Conservation (phyloP, 35 echinoderm and acorn worm genomes). For the Apostichopus californicus region DNA sequence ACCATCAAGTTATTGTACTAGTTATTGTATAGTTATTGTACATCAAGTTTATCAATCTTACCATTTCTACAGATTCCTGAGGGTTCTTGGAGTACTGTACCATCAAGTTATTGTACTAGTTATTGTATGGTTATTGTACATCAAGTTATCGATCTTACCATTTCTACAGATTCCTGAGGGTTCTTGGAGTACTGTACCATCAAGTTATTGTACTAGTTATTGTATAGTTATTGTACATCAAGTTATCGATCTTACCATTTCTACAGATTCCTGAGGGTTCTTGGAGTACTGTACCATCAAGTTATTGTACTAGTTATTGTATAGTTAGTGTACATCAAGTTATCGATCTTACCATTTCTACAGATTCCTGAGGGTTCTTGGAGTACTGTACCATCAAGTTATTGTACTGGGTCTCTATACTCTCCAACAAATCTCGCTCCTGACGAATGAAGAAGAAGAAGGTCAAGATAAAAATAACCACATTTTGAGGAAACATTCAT, state of each 20-base stretch:
- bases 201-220: slow-evolving; percentile 75
- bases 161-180: slow-evolving; percentile 55
- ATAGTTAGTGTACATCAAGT: no score
- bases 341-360: slow-evolving; percentile 64
- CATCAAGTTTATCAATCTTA: no score
- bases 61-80: no score
- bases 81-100: no score
- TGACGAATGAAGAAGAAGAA: slow-evolving; percentile 23
- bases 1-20: no score
- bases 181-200: slow-evolving; percentile 75
- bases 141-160: no score
- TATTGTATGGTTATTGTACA: no score
- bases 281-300: slow-evolving; percentile 75
- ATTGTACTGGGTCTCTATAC: slow-evolving; percentile 90
- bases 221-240: no score
- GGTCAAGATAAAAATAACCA: no score
- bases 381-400: slow-evolving; percentile 75
- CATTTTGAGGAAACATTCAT: no score
- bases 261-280: slow-evolving; percentile 56
- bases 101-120: no score
- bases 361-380: slow-evolving; percentile 55
- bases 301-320: slow-evolving; percentile 69
- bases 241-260: slow-evolving; percentile 49
- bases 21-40: no score
- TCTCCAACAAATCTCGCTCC: slow-evolving; percentile 68